phyloP scores from a whole-genome alignment of 2,888 invertebrate genomes.

The Tenthredo notha region DNA sequence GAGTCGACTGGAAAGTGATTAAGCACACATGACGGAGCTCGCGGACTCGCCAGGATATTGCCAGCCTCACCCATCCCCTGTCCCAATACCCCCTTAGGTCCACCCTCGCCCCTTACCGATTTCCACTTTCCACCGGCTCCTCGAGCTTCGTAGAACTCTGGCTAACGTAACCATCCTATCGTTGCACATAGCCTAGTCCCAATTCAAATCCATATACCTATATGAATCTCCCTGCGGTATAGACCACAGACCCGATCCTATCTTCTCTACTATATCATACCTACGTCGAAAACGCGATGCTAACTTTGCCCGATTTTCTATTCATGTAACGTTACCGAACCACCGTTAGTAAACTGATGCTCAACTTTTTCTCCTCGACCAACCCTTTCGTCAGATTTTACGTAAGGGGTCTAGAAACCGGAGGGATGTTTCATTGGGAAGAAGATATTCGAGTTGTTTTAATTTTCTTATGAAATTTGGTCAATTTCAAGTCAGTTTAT shows the following conservation, averaged over 20 bases:
- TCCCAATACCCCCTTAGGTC: constrained; percentile 22
- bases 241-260: background rate
- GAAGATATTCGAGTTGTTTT: no score
- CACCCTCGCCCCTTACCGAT: constrained; percentile 29
- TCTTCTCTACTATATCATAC: background rate
- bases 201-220: constrained; percentile 8
- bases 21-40: constrained; percentile 77
- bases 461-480: no score
- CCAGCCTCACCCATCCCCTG: constrained; percentile 67
- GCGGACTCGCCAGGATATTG: constrained; percentile 76
- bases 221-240: background rate
- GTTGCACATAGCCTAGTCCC: background rate
- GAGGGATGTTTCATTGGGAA: background rate
- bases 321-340: background rate
- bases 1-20: constrained; percentile 78
- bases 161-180: background rate
- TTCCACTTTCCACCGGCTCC: constrained; percentile 44
- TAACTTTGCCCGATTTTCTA: background rate
- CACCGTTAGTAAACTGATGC: constrained; percentile 23
- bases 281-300: background rate
- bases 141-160: background rate
- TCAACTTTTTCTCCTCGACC: constrained; percentile 22
- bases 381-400: constrained; percentile 10
- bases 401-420: background rate
- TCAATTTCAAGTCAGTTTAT: no score